A percentile compares a stretch with the other conserved stretches of the same genome.
phyloP scores from a whole-genome alignment of 64 coral and sea anemone species.

The Porites lutea region DNA sequence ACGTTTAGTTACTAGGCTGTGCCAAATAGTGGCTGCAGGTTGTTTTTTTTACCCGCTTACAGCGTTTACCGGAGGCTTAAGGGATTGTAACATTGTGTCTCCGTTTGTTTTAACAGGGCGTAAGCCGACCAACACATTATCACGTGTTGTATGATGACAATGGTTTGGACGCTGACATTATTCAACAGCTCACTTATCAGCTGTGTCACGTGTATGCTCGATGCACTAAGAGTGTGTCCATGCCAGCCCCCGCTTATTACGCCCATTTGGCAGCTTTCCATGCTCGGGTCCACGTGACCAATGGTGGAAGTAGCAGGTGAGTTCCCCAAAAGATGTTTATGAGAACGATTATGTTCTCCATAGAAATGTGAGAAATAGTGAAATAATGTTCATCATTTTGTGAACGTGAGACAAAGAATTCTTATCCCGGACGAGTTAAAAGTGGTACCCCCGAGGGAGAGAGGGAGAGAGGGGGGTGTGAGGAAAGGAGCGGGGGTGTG shows the following conservation, averaged over 20 bases:
- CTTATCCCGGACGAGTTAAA: no score
- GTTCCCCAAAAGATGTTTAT: neutral
- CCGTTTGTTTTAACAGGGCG: neutral
- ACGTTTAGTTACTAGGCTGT: no score
- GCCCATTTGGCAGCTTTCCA: constrained; percentile 73
- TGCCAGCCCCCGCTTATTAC: constrained; percentile 82
- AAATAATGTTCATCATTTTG: no score
- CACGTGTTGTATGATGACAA: constrained; percentile 81
- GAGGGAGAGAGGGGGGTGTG: no score
- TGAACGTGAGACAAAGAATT: no score
- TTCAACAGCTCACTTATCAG: constrained; percentile 77
- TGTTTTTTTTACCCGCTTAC: no score
- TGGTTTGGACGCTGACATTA: constrained; percentile 35
- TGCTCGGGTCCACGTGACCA: constrained; percentile 59
- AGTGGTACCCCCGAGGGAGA: no score
- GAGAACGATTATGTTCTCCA: no score
- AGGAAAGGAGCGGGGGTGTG: no score
- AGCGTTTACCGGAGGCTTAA: no score
- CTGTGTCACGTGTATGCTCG: constrained; percentile 74
- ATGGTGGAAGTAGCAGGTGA: neutral
- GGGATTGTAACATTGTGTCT: neutral
- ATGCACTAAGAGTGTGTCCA: constrained; percentile 61
- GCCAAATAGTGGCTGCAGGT: no score
- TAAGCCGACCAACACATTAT: constrained; percentile 89
- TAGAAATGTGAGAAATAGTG: no score